Conservation (phyloP, 1,140 invertebrate species). For the Zaprionus vittiger region DNA sequence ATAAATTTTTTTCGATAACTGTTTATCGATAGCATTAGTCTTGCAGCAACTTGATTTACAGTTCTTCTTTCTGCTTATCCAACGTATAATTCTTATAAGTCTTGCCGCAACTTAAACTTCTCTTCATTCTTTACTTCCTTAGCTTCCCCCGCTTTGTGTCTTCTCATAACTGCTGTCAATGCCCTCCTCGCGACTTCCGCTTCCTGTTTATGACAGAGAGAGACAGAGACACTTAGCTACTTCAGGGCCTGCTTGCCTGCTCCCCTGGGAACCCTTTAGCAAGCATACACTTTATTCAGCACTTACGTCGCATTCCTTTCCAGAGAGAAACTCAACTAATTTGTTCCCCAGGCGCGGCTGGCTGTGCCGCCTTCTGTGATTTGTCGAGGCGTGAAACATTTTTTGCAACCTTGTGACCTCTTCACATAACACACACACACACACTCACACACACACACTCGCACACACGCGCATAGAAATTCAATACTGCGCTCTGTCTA, state of each 20-base stretch:
- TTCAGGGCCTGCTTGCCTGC: slow-evolving; percentile 35
- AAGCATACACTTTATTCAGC: slow-evolving; percentile 26
- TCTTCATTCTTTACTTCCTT: background rate
- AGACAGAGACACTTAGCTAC: slow-evolving; percentile 24
- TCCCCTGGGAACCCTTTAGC: slow-evolving; percentile 31
- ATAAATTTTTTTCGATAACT: background rate
- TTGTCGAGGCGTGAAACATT: slow-evolving; percentile 71
- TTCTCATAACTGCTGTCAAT: slow-evolving; percentile 57
- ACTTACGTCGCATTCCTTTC: slow-evolving; percentile 70
- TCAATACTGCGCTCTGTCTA: slow-evolving; percentile 79
- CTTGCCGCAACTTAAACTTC: background rate
- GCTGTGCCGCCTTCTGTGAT: slow-evolving; percentile 23
- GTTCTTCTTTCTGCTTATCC: too few relatives aligned
- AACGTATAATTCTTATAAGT: background rate
- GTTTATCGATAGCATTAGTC: background rate
- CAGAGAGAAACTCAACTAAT: slow-evolving; percentile 72
- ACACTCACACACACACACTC: slow-evolving; percentile 6
- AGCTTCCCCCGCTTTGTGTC: background rate
- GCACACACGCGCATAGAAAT: slow-evolving; percentile 63
- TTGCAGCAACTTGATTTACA: too few relatives aligned
- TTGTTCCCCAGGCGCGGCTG: slow-evolving; percentile 72
- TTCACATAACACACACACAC: slow-evolving; percentile 8
- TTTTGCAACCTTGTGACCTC: slow-evolving; percentile 74
- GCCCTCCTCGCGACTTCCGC: slow-evolving; percentile 37
- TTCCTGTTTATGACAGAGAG: slow-evolving; percentile 63